These are phyloP conservation scores for Cataglyphis rosenhaueri DNA, from an alignment of 2,888 invertebrate genomes.

Conservation along the genomic window DNA sequence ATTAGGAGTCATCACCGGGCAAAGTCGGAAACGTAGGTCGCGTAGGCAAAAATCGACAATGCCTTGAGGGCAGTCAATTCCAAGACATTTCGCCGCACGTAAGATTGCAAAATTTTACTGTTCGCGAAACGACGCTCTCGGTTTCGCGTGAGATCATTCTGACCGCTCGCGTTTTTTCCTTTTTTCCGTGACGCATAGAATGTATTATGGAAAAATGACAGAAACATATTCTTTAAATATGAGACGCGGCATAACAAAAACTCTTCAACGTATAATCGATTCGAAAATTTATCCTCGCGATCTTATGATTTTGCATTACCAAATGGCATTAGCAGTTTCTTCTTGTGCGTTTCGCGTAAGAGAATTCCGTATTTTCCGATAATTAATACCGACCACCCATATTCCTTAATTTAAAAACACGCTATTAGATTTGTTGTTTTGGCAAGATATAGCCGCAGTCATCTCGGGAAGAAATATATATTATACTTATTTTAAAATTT, in stretches of 20 bases:
- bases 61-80: slow-evolving; percentile 63
- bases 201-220: slow-evolving; percentile 12
- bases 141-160: not conserved
- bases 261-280: not conserved
- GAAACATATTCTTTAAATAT: slow-evolving; percentile 24
- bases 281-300: not conserved
- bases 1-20: slow-evolving; percentile 20
- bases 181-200: slow-evolving; percentile 3
- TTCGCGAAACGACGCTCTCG: slow-evolving; percentile 2
- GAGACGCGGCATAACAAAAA: slow-evolving; percentile 14
- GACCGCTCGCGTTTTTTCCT: slow-evolving; percentile 5
- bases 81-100: slow-evolving; percentile 53
- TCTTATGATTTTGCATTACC: not conserved
- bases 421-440: not conserved
- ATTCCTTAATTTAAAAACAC: not conserved
- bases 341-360: not conserved
- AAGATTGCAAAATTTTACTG: slow-evolving; percentile 35
- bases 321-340: not conserved
- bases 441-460: not conserved
- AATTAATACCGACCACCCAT: not conserved
- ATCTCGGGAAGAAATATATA: not conserved
- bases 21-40: slow-evolving; percentile 45
- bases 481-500: slow-evolving; percentile 25
- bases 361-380: not conserved
- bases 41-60: slow-evolving; percentile 42